These are phyloP conservation scores for Gasterosteus nipponicus DNA, from an alignment of 2,113 vertebrate species.

Conservation along the genomic window DNA sequence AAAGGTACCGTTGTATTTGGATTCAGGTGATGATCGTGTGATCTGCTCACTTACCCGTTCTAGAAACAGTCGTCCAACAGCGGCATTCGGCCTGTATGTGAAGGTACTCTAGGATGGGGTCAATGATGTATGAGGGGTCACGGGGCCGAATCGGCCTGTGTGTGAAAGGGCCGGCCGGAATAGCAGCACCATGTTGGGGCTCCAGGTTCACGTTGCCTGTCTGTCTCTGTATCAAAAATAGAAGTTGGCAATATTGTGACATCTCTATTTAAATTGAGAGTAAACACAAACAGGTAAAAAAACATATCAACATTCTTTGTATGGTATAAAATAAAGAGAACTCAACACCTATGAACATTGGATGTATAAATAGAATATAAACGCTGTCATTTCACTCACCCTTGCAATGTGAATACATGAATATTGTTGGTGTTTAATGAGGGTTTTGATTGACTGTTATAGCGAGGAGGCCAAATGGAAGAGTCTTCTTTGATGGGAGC, in stretches of 20 bases:
- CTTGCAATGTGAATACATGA: conserved; percentile 9
- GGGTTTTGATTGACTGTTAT: conserved; percentile 25
- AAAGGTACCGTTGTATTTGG: background rate
- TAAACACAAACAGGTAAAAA: background rate
- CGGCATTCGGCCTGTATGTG: conserved; percentile 43
- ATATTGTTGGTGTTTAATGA: conserved; percentile 39
- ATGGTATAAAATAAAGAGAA: background rate
- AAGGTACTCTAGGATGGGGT: conserved; percentile 16
- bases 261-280: background rate
- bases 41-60: conserved; percentile 51
- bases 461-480: conserved; percentile 26
- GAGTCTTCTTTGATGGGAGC: conserved; percentile 34
- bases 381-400: background rate
- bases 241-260: background rate
- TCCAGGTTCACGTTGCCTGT: background rate
- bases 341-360: background rate
- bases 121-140: background rate
- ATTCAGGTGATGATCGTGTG: conserved; percentile 12
- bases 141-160: no score
- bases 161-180: no score
- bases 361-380: background rate
- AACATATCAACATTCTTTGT: background rate
- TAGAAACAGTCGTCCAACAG: no score
- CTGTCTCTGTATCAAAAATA: background rate
- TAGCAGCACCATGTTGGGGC: no score